Evolutionary conservation across 2,113 vertebrate genomes (phyloP).

Genomic region (Dicerorhinus sumatrensis): DNA sequence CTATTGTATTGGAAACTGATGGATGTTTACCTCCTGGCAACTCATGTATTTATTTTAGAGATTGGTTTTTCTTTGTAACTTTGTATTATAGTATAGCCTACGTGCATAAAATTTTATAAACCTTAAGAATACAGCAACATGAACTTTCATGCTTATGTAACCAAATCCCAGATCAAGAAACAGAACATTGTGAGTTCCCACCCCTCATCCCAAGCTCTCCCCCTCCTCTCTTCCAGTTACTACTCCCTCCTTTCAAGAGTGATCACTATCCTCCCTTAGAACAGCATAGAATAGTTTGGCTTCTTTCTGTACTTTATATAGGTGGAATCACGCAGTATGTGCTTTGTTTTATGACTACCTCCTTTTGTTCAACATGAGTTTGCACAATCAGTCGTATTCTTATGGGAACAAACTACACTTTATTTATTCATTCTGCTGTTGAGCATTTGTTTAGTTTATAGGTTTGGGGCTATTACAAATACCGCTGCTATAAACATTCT

Average conservation of each 20-base stretch:
- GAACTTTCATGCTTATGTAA: not conserved
- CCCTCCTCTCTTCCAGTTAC: not conserved
- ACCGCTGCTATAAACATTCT: not conserved
- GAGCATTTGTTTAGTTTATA: not conserved
- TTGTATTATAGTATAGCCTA: not conserved
- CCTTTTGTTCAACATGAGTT: not conserved
- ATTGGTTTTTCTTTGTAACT: not conserved
- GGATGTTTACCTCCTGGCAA: not conserved
- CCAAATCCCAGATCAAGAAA: not conserved
- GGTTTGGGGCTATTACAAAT: not conserved
- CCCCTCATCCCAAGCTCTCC: rapidly evolving
- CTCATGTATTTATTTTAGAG: not conserved
- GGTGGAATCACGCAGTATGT: not conserved
- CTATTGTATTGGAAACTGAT: not conserved
- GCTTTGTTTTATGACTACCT: not conserved
- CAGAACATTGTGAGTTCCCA: not conserved
- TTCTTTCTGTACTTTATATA: not conserved
- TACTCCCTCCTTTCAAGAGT: not conserved
- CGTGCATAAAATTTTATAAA: not conserved
- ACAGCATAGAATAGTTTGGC: not conserved
- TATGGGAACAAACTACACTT: not conserved
- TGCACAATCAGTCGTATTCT: not conserved
- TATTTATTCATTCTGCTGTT: not conserved
- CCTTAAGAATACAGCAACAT: not conserved
- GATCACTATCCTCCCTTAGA: not conserved